These are phyloP conservation scores for Dendrolimus pini DNA, from an alignment of 2,888 invertebrate species.

Conservation along the genomic window DNA sequence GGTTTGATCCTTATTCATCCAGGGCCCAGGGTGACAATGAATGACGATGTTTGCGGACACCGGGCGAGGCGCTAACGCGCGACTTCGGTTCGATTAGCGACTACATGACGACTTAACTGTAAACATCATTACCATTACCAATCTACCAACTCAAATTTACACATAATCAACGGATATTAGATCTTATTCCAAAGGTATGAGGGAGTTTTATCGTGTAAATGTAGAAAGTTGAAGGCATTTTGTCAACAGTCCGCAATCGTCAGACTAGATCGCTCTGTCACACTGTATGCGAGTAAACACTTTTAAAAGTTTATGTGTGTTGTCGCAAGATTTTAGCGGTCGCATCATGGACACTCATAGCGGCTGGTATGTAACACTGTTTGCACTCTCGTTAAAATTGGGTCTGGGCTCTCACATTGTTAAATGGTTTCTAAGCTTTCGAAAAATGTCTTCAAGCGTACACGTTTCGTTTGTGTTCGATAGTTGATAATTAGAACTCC, in stretches of 20 bases:
- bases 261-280: slow-evolving; percentile 64
- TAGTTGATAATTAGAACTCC: slow-evolving; percentile 20
- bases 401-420: slow-evolving; percentile 45
- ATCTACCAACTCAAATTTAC: slow-evolving; percentile 15
- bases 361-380: slow-evolving; percentile 32
- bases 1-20: slow-evolving; percentile 45
- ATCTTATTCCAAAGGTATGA: slow-evolving; percentile 22
- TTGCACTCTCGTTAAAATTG: slow-evolving; percentile 57
- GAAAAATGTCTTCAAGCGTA: slow-evolving; percentile 37
- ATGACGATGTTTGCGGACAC: slow-evolving; percentile 68
- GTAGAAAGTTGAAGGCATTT: slow-evolving; percentile 19
- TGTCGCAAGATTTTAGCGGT: slow-evolving; percentile 64
- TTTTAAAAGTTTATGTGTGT: slow-evolving; percentile 74
- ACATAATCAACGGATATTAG: slow-evolving; percentile 16
- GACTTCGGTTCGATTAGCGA: slow-evolving; percentile 67
- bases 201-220: slow-evolving; percentile 7
- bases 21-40: slow-evolving; percentile 63
- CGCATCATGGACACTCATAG: slow-evolving; percentile 63
- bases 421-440: slow-evolving; percentile 43
- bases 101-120: slow-evolving; percentile 69
- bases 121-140: slow-evolving; percentile 68
- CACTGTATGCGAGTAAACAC: slow-evolving; percentile 59
- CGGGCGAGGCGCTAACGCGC: slow-evolving; percentile 73
- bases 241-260: slow-evolving; percentile 53
- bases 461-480: slow-evolving; percentile 17